A percentile compares a stretch with the other conserved stretches of the same genome.
phyloP scores from a whole-genome alignment of 2,113 vertebrate genomes.

The Hippocampus comes region DNA sequence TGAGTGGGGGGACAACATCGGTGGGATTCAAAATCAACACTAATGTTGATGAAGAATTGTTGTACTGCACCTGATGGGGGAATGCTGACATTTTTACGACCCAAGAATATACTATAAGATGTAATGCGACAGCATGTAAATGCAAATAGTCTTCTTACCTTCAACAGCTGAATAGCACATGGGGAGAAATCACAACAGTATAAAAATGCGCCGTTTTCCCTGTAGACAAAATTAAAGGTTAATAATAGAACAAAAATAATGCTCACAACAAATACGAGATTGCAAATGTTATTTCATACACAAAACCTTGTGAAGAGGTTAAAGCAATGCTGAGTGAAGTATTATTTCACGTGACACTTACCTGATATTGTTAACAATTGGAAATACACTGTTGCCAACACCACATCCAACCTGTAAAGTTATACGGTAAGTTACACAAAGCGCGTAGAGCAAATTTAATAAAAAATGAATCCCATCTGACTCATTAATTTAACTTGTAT shows the following conservation, averaged over 20 bases:
- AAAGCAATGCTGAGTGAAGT: not conserved
- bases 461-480: not conserved
- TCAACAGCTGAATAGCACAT: constrained; percentile 82
- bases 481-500: not conserved
- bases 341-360: constrained; percentile 56
- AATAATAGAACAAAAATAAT: not conserved
- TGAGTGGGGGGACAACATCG: constrained; percentile 50
- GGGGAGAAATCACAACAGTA: constrained; percentile 93
- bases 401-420: constrained; percentile 86
- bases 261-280: not conserved
- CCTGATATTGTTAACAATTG: constrained; percentile 80
- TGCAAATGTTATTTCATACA: not conserved
- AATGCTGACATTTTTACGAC: no score
- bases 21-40: not conserved
- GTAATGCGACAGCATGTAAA: not conserved
- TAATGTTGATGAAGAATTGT: no score
- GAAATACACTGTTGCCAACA: constrained; percentile 90
- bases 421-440: not conserved
- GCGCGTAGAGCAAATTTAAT: not conserved
- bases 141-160: constrained; percentile 67
- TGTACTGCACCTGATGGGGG: no score
- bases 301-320: not conserved
- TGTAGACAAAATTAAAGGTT: constrained; percentile 55
- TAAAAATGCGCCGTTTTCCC: constrained; percentile 76
- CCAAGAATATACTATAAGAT: no score